phyloP scores from a whole-genome alignment of 53 echinoderm and acorn worm genomes.

The Arbacia lixula region DNA sequence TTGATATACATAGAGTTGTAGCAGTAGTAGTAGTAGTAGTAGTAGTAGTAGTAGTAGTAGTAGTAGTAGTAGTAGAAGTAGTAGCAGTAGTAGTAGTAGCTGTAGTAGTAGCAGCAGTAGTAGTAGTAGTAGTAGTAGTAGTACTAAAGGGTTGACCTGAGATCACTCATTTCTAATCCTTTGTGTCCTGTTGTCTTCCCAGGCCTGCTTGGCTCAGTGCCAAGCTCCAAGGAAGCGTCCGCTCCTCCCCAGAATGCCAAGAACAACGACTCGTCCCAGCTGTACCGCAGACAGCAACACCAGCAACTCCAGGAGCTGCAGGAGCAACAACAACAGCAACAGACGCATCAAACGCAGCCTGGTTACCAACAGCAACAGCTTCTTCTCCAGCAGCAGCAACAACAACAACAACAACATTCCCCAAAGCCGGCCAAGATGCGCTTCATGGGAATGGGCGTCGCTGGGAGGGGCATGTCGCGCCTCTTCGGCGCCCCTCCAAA shows the following conservation, averaged over 20 bases:
- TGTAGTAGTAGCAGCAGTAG: not conserved
- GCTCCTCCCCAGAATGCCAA: constrained; percentile 27
- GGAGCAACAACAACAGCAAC: not conserved
- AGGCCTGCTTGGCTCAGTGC: constrained; percentile 75
- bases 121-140: constrained; percentile 1
- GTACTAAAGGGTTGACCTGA: not conserved
- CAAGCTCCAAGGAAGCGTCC: constrained; percentile 72
- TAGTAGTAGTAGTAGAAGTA: constrained; percentile 2
- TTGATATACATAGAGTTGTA: no score
- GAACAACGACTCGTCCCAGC: not conserved
- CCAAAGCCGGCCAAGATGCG: constrained; percentile 23
- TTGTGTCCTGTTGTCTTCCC: not conserved
- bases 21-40: not conserved
- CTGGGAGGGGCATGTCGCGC: not conserved
- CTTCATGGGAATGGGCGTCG: constrained; percentile 20
- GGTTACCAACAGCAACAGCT: not conserved
- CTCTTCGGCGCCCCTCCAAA: not conserved
- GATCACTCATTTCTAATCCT: not conserved
- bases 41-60: constrained; percentile 7
- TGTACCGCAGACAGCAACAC: not conserved
- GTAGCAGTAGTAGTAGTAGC: constrained; percentile 1
- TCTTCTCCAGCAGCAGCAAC: no score
- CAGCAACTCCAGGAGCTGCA: constrained; percentile 8
- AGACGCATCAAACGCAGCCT: not conserved
- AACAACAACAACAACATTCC: not conserved